Evolutionary conservation across 2,888 invertebrate species (phyloP).

Genomic region (Callyntrura sp.): DNA sequence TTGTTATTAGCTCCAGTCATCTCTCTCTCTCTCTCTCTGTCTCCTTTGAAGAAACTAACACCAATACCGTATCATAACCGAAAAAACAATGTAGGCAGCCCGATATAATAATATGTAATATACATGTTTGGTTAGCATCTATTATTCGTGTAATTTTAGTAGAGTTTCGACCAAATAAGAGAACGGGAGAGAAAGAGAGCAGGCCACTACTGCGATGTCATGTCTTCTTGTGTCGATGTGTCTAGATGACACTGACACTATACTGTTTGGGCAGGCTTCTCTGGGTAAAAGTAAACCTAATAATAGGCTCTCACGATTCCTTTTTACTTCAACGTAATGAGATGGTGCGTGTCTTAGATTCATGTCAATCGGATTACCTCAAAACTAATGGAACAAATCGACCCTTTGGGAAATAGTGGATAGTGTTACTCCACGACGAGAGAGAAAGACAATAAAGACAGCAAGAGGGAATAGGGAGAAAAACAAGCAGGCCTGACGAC

Average conservation of each 20-base stretch:
- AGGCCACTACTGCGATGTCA: too few relatives aligned
- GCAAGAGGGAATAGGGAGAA: not conserved
- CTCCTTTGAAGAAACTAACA: slow-evolving; percentile 26
- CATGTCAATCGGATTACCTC: slow-evolving; percentile 77
- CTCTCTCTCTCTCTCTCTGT: slow-evolving; percentile 28
- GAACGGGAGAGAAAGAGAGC: too few relatives aligned
- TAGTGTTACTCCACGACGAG: slow-evolving; percentile 62
- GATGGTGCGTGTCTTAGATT: slow-evolving; percentile 76
- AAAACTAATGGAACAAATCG: slow-evolving; percentile 76
- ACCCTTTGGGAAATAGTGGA: slow-evolving; percentile 69
- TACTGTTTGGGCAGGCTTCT: not conserved
- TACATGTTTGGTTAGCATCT: slow-evolving; percentile 1
- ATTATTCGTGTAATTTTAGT: not conserved
- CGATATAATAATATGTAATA: not conserved
- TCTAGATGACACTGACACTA: not conserved
- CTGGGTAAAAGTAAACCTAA: not conserved
- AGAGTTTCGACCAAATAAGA: too few relatives aligned
- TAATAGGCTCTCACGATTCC: slow-evolving; percentile 58
- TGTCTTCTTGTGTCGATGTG: not conserved
- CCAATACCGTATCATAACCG: not conserved
- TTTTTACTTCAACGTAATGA: slow-evolving; percentile 73
- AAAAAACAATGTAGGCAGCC: not conserved
- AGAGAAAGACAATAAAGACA: slow-evolving; percentile 64
- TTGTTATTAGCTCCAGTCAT: slow-evolving; percentile 66
- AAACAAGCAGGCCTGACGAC: slow-evolving; percentile 57